Percentiles rank a stretch among this genome's conserved stretches.
Conservation (phyloP, 2,888 invertebrate genomes). For the Macaria notata region DNA sequence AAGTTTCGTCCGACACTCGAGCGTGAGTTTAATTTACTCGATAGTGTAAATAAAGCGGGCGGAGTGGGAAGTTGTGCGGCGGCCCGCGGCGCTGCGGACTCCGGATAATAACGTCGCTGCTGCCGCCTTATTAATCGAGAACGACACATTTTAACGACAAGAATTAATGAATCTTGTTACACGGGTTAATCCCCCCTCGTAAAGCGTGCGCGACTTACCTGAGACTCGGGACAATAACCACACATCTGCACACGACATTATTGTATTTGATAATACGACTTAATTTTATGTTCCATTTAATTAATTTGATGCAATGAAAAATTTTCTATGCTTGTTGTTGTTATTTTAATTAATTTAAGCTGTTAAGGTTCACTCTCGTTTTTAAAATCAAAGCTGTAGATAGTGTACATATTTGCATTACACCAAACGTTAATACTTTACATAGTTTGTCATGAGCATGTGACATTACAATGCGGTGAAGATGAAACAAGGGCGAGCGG, state of each 20-base stretch:
- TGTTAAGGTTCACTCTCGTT: too few relatives aligned
- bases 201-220: constrained; percentile 76
- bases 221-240: constrained; percentile 60
- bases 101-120: constrained; percentile 78
- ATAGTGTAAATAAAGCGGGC: constrained; percentile 83
- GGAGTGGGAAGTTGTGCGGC: constrained; percentile 77
- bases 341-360: too few relatives aligned
- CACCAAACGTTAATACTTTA: too few relatives aligned
- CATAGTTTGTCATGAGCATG: too few relatives aligned
- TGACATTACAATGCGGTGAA: constrained; percentile 28
- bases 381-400: too few relatives aligned
- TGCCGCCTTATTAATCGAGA: constrained; percentile 83
- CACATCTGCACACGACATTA: constrained; percentile 38
- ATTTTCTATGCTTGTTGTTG: too few relatives aligned
- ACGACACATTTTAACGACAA: constrained; percentile 84
- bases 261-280: too few relatives aligned
- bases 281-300: too few relatives aligned
- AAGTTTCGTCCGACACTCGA: constrained; percentile 80
- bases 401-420: too few relatives aligned
- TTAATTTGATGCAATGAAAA: too few relatives aligned
- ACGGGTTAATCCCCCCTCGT: constrained; percentile 82
- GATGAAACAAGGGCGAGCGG: constrained; percentile 63
- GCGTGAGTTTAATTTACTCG: constrained; percentile 82
- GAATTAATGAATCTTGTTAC: constrained; percentile 84
- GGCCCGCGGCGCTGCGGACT: constrained; percentile 71